These are phyloP conservation scores for Aphaenogaster rudis DNA, from an alignment of 1,140 invertebrate species.

Conservation along the genomic window DNA sequence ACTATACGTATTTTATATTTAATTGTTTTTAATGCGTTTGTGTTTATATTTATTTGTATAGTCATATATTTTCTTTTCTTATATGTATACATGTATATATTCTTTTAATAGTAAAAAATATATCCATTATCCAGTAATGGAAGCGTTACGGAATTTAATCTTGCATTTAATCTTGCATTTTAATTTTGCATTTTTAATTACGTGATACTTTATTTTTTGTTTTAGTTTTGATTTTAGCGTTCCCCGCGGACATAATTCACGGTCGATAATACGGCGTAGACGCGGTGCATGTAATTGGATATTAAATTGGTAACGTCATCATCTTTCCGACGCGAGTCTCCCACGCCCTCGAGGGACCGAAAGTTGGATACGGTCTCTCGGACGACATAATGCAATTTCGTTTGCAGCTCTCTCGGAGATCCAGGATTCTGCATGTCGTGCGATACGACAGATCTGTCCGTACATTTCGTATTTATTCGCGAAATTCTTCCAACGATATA, in stretches of 20 bases:
- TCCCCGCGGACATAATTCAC: background rate
- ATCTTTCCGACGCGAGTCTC: slow-evolving; percentile 44
- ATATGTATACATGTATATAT: background rate
- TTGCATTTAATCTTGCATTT: background rate
- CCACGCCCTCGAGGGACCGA: slow-evolving; percentile 34
- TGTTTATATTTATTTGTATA: background rate
- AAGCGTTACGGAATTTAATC: background rate
- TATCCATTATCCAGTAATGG: background rate
- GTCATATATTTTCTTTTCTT: background rate
- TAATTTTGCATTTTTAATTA: background rate
- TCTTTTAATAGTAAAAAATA: background rate
- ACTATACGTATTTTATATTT: background rate
- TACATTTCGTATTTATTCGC: slow-evolving; percentile 24
- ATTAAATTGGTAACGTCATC: slow-evolving; percentile 60
- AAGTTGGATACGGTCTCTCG: slow-evolving; percentile 54
- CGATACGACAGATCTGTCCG: background rate
- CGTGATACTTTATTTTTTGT: background rate
- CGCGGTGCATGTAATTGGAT: slow-evolving; percentile 49
- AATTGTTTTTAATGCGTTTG: background rate
- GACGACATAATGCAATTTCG: slow-evolving; percentile 61
- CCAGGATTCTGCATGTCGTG: background rate
- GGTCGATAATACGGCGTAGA: slow-evolving; percentile 25
- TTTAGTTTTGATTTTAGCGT: slow-evolving; percentile 26
- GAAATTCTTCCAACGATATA: slow-evolving; percentile 5
- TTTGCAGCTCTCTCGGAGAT: slow-evolving; percentile 38